Base-by-base conservation (phyloP, 1,140 invertebrate genomes). In the Bombus turneri region DNA sequence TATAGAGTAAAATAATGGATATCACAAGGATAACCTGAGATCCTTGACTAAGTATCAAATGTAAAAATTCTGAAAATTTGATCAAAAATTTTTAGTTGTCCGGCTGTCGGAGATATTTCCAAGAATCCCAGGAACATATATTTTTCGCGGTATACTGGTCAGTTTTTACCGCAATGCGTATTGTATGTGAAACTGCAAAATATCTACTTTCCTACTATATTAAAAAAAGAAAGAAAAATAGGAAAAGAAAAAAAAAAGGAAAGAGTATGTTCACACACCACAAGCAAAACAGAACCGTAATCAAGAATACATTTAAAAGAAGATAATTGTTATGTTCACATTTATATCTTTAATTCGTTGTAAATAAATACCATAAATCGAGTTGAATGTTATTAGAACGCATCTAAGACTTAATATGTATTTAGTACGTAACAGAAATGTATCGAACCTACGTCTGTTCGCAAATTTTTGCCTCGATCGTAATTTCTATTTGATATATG, bases 361-460 rank as follows among this genome's bases (percentile, higher is more conserved):
- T 59, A 76, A 76, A 76, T 76, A 76, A 76, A 76, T 76, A 59
- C 8, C 53, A 59, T 34, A 53, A 59, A 22, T 47, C 71, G 13
- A 73, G 12, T 73, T 43, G 41, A 47, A 73, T 73, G 41, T 73
- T 31, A 43, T 43, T 43, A 43, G 15, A 31, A 72, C 12, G 28
- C 28, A n/a, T 71, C 37, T 15, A 15, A 39, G 28, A 18, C 28
- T 4, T 41, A 28, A 41, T 12, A 72, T 41, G 8, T 10, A 47
- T 31, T 3, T n/a, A 25, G 34, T 5, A 28, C 34, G 25, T 76
- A 59, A 57, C 8, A 34, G 25, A 18, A 76, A 34, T 53, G n/a
- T 18, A 41, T 34, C 22, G 41, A 37, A 25, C 34, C 37, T 15
- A 53, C 6, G 18, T 79, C 5, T 37, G 13, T 57, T 69, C 43